Percentiles rank a stretch among this genome's conserved stretches.
These are phyloP conservation scores for Dasypolia templi DNA, from an alignment of 2,888 invertebrate genomes.

Conservation along the genomic window DNA sequence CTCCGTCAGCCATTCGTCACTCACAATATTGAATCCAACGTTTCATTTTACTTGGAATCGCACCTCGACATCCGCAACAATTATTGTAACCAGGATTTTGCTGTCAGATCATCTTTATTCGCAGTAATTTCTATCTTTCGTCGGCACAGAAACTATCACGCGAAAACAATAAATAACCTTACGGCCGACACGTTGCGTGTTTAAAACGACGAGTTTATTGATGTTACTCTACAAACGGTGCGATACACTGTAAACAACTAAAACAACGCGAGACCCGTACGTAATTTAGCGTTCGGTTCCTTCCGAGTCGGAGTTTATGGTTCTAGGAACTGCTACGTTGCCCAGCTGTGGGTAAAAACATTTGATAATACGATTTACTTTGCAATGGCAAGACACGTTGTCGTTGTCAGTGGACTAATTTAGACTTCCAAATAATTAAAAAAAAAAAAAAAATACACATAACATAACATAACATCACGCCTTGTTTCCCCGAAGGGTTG, in stretches of 20 bases:
- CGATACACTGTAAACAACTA: constrained; percentile 39
- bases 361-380: constrained; percentile 7
- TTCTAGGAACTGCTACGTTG: not conserved
- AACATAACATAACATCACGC: too few species aligned
- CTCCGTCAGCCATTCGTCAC: constrained; percentile 15
- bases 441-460: too few species aligned
- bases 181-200: constrained; percentile 53
- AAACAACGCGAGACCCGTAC: constrained; percentile 32
- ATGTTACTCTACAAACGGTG: constrained; percentile 54
- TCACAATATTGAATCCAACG: constrained; percentile 3
- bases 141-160: constrained; percentile 55
- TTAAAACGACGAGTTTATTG: constrained; percentile 55
- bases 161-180: constrained; percentile 53
- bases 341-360: constrained; percentile 20
- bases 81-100: constrained; percentile 54
- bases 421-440: too few species aligned
- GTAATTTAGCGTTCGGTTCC: constrained; percentile 56
- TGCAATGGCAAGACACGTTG: not conserved
- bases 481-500: too few species aligned
- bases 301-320: constrained; percentile 49
- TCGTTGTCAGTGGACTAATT: not conserved
- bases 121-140: constrained; percentile 42
- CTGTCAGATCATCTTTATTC: constrained; percentile 54
- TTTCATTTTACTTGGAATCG: constrained; percentile 14
- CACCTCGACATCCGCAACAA: constrained; percentile 42